Conservation (phyloP, 2,113 vertebrate genomes). For the Hippotragus niger region DNA sequence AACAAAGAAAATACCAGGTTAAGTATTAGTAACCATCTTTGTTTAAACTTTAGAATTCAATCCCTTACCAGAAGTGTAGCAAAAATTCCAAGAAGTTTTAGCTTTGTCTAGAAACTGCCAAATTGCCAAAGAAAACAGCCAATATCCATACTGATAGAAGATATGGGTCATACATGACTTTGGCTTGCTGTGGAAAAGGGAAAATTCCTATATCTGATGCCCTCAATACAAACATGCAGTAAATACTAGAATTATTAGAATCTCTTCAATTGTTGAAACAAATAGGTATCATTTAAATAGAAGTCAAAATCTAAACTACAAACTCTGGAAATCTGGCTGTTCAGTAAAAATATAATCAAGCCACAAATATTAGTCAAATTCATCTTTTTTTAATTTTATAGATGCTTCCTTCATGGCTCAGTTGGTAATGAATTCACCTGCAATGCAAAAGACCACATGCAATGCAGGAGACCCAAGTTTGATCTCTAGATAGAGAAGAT, state of each 20-base stretch:
- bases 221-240: background rate
- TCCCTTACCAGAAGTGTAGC: background rate
- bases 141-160: background rate
- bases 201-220: background rate
- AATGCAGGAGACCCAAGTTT: background rate
- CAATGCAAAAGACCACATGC: background rate
- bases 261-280: background rate
- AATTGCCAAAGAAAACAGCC: background rate
- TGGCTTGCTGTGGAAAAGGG: background rate
- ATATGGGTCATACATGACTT: background rate
- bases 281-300: background rate
- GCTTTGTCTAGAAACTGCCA: background rate
- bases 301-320: background rate
- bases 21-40: background rate
- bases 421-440: background rate
- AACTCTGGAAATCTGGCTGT: background rate
- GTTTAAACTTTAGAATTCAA: background rate
- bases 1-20: background rate
- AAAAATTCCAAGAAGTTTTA: background rate
- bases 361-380: background rate
- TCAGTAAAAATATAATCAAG: background rate
- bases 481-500: background rate
- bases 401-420: background rate
- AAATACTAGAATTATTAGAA: background rate
- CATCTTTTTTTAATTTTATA: background rate